These are phyloP conservation scores for Pseudococcus longispinus DNA, from an alignment of 2,888 invertebrate genomes.

Conservation along the genomic window DNA sequence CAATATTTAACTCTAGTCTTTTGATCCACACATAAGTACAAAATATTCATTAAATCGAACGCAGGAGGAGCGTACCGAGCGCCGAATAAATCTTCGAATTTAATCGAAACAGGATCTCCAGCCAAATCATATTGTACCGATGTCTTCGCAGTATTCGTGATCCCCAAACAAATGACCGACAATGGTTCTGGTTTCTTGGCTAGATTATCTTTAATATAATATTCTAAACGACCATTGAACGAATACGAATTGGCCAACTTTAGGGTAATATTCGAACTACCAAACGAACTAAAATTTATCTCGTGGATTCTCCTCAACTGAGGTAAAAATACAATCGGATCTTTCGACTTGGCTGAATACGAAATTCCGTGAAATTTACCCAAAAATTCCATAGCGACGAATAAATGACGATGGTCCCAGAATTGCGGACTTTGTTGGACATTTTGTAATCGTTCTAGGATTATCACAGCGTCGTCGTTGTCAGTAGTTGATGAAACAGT, in stretches of 20 bases:
- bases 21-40: constrained; percentile 17
- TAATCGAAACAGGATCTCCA: background rate
- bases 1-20: constrained; percentile 4
- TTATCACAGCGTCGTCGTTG: background rate
- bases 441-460: background rate
- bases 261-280: background rate
- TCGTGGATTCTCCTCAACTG: constrained; percentile 16
- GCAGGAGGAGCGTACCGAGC: background rate
- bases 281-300: background rate
- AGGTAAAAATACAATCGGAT: constrained; percentile 8
- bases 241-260: background rate
- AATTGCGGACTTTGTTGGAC: background rate
- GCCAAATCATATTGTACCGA: background rate
- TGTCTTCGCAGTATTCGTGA: background rate
- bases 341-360: constrained; percentile 18
- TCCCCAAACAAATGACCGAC: background rate
- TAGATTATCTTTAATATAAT: background rate
- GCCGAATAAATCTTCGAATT: background rate
- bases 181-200: background rate
- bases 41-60: constrained; percentile 29
- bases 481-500: background rate
- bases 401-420: constrained; percentile 17
- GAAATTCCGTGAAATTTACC: constrained; percentile 35
- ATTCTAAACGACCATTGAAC: background rate
- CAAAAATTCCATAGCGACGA: background rate